Percentiles rank a stretch among this genome's conserved stretches.
Conservation (phyloP, 2,113 vertebrate species). For the Oncorhynchus clarkii region DNA sequence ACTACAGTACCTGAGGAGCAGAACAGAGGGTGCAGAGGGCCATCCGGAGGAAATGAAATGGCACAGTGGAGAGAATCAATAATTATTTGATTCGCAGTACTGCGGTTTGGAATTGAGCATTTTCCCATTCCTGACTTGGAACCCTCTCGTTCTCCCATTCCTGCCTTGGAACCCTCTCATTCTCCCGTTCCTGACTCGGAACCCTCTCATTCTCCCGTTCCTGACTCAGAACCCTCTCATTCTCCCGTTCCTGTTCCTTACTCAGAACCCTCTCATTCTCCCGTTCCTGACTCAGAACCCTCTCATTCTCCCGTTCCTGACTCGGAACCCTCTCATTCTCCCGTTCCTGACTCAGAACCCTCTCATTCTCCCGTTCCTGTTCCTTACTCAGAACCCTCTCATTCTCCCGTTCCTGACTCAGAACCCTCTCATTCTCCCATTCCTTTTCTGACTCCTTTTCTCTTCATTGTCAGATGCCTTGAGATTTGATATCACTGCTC, state of each 20-base stretch:
- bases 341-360: not conserved
- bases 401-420: not conserved
- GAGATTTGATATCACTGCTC: not conserved
- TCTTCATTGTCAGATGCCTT: too few species aligned
- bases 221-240: not conserved
- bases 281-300: too few species aligned
- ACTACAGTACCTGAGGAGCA: not conserved
- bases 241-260: too few species aligned
- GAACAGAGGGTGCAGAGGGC: not conserved
- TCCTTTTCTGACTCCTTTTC: too few species aligned
- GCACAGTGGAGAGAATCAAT: conserved; percentile 4
- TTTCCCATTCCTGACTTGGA: too few species aligned
- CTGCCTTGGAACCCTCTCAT: not conserved
- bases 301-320: not conserved
- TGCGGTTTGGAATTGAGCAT: not conserved
- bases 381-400: too few species aligned
- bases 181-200: too few species aligned
- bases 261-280: too few species aligned
- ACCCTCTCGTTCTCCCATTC: not conserved
- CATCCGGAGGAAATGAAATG: conserved; percentile 8
- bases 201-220: too few species aligned
- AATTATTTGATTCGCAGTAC: not conserved
- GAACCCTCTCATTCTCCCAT: not conserved
- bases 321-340: not conserved
- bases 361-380: not conserved